phyloP scores from a whole-genome alignment of 92 coral and sea anemone genomes.

The Meandrina meandrites region DNA sequence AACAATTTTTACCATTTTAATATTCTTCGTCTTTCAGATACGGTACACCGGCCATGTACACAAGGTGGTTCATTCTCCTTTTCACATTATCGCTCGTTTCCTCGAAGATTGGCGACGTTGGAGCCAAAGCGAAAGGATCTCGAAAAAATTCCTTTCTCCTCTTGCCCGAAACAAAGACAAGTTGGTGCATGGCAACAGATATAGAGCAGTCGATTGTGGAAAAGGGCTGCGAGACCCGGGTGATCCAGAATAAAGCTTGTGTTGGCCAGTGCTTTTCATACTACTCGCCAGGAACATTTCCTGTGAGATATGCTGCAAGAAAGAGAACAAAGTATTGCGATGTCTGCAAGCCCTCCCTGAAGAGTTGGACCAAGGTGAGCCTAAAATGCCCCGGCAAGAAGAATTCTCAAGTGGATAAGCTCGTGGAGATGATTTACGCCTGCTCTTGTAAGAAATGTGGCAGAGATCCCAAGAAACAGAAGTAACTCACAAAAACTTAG shows the following conservation, averaged over 20 bases:
- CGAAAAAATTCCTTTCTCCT: constrained; percentile 14
- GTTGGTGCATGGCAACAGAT: constrained; percentile 65
- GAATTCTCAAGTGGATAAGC: constrained; percentile 53
- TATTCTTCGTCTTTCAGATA: not conserved
- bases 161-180: constrained; percentile 32
- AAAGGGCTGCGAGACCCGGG: constrained; percentile 54
- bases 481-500: not conserved
- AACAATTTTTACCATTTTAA: not conserved
- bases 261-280: constrained; percentile 76
- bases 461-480: constrained; percentile 9
- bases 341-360: constrained; percentile 73
- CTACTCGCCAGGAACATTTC: constrained; percentile 58
- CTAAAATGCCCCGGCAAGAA: constrained; percentile 51
- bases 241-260: constrained; percentile 65
- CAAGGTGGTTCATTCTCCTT: not conserved
- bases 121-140: not conserved
- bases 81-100: not conserved
- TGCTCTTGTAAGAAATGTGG: constrained; percentile 61
- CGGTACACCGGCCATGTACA: not conserved
- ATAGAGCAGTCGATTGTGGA: constrained; percentile 56
- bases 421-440: constrained; percentile 68
- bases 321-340: constrained; percentile 56
- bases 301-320: constrained; percentile 22
- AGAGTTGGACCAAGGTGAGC: constrained; percentile 61
- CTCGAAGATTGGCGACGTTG: not conserved